phyloP scores from a whole-genome alignment of 2,888 invertebrate species.

The Coelopa pilipes region DNA sequence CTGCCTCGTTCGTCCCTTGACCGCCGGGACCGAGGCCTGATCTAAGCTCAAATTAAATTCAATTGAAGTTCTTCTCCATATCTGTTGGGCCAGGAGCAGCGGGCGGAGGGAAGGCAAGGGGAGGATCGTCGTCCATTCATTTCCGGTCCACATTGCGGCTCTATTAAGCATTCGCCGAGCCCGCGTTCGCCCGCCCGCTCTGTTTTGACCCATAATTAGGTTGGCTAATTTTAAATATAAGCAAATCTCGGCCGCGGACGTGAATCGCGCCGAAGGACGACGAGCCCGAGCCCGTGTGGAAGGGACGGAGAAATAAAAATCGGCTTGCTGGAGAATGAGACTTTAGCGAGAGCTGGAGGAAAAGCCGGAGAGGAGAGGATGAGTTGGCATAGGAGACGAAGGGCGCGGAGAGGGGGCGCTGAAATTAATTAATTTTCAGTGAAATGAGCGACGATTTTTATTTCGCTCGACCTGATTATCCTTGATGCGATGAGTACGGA shows the following conservation, averaged over 20 bases:
- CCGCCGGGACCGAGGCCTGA: slow-evolving; percentile 16
- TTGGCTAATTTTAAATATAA: slow-evolving; percentile 35
- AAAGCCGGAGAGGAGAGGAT: slow-evolving; percentile 1
- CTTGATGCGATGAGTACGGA: slow-evolving; percentile 42
- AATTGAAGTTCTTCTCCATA: slow-evolving; percentile 31
- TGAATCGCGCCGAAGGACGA: not conserved
- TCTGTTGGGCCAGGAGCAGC: not conserved
- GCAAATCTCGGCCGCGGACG: slow-evolving; percentile 18
- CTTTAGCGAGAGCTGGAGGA: too few relatives aligned
- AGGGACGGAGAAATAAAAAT: too few relatives aligned
- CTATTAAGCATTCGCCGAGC: slow-evolving; percentile 22
- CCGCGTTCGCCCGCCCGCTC: not conserved
- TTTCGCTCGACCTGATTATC: slow-evolving; percentile 38
- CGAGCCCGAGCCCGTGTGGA: too few relatives aligned
- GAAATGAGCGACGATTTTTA: slow-evolving; percentile 38
- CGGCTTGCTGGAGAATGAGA: too few relatives aligned
- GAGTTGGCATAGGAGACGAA: slow-evolving; percentile 6
- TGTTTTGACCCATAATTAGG: slow-evolving; percentile 19
- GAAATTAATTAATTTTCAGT: slow-evolving; percentile 47
- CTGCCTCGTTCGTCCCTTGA: too few relatives aligned
- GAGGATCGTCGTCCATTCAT: slow-evolving; percentile 10
- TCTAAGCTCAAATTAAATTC: slow-evolving; percentile 35
- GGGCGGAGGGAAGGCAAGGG: too few relatives aligned
- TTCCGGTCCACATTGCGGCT: slow-evolving; percentile 30
- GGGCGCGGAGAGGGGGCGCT: slow-evolving; percentile 33